These are phyloP conservation scores for Drosophila orosa DNA, from an alignment of 1,140 invertebrate genomes.

Conservation along the genomic window DNA sequence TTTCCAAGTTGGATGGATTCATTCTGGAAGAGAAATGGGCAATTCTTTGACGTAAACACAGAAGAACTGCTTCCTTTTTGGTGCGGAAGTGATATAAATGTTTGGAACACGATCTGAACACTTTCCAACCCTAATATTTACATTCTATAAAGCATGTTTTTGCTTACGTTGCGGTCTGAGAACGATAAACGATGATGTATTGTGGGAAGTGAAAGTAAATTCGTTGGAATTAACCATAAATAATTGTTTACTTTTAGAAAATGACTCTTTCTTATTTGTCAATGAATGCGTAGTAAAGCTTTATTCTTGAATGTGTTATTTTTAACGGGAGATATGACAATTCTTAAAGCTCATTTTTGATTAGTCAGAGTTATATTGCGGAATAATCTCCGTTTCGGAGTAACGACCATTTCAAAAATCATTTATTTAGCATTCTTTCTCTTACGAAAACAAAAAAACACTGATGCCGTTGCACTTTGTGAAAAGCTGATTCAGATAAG, in stretches of 20 bases:
- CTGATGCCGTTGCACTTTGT: slow-evolving; percentile 22
- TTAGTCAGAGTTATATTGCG: background rate
- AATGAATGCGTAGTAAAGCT: background rate
- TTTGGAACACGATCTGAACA: slow-evolving; percentile 4
- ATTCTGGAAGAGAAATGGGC: slow-evolving; percentile 10
- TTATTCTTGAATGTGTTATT: background rate
- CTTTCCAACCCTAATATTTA: slow-evolving; percentile 6
- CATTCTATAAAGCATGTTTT: background rate
- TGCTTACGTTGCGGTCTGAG: background rate
- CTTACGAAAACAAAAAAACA: background rate
- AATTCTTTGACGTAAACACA: slow-evolving; percentile 6
- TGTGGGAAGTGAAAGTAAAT: background rate
- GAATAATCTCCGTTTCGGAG: background rate
- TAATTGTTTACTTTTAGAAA: background rate
- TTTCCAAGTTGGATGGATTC: slow-evolving; percentile 12
- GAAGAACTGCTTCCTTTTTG: slow-evolving; percentile 4
- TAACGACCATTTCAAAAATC: background rate
- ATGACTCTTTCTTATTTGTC: background rate
- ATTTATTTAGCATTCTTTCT: background rate
- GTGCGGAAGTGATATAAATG: slow-evolving; percentile 6
- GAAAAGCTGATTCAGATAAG: slow-evolving; percentile 21
- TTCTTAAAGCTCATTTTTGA: background rate
- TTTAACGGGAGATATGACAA: background rate
- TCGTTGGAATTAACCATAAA: background rate
- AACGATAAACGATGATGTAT: background rate